Evolutionary conservation across 1,140 invertebrate genomes (phyloP).

Genomic region (Anagrus nilaparvatae): DNA sequence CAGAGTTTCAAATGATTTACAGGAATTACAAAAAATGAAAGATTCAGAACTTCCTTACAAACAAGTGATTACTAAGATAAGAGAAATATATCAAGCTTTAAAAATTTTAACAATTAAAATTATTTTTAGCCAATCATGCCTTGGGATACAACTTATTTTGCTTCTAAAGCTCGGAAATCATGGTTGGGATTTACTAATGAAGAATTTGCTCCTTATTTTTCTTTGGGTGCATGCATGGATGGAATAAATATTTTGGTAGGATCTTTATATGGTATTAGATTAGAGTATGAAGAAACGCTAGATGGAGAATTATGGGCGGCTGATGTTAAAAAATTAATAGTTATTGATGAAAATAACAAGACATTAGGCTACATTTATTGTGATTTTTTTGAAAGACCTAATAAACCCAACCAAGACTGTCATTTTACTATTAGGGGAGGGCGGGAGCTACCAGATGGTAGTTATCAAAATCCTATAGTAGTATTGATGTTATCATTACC

Average conservation of each 20-base stretch:
- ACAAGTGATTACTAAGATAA: too few relatives aligned
- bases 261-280: constrained; percentile 66
- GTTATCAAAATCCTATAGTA: constrained; percentile 87
- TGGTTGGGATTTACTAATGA: constrained; percentile 54
- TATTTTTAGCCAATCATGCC: constrained; percentile 45
- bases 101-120: background rate
- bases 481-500: constrained; percentile 87
- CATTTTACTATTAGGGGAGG: constrained; percentile 97
- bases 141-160: constrained; percentile 82
- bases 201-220: constrained; percentile 84
- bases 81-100: too few relatives aligned
- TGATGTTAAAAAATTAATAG: constrained; percentile 82
- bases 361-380: constrained; percentile 93
- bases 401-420: constrained; percentile 94
- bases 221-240: constrained; percentile 91
- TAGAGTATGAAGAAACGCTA: constrained; percentile 54
- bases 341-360: constrained; percentile 67
- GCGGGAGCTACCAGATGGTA: constrained; percentile 65
- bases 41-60: constrained; percentile 38
- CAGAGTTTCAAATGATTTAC: constrained; percentile 59
- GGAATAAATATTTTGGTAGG: constrained; percentile 80
- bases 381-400: constrained; percentile 84
- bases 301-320: constrained; percentile 73
- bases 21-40: constrained; percentile 67
- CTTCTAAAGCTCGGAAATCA: constrained; percentile 57